Conservation (phyloP, 2,888 invertebrate species). For the Dicycla oo region DNA sequence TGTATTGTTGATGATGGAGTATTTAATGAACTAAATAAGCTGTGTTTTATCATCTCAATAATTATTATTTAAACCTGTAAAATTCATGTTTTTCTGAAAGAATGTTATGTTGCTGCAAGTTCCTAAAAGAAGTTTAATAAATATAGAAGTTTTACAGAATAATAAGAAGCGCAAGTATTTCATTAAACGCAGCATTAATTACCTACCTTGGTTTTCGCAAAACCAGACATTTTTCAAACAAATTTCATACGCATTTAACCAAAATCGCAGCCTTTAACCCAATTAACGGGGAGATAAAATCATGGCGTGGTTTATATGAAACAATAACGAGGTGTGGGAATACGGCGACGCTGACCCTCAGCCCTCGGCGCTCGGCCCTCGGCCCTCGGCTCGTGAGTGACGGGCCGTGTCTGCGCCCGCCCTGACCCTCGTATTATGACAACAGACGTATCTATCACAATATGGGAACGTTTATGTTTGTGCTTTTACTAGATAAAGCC, state of each 20-base stretch:
- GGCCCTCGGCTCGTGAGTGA: conserved; percentile 68
- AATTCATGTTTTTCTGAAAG: neutral
- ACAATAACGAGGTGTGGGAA: conserved; percentile 85
- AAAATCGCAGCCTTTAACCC: conserved; percentile 62
- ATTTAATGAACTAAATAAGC: conserved; percentile 8
- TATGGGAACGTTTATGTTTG: conserved; percentile 53
- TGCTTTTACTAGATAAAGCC: conserved; percentile 54
- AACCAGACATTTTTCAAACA: neutral
- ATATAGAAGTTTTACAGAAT: neutral
- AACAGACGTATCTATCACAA: conserved; percentile 59
- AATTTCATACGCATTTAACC: conserved; percentile 23
- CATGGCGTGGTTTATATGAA: conserved; percentile 78
- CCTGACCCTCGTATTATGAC: conserved; percentile 62
- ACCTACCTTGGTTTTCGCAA: neutral
- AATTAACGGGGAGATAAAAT: conserved; percentile 75
- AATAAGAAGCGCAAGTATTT: neutral
- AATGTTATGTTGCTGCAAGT: neutral
- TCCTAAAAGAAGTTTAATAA: neutral
- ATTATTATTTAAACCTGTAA: neutral
- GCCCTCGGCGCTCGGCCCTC: conserved; percentile 65
- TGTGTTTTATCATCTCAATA: neutral
- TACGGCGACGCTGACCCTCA: conserved; percentile 77
- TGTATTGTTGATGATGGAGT: conserved; percentile 27
- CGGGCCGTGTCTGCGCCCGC: conserved; percentile 66
- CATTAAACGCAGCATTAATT: neutral